Conservation (phyloP, 2,797 vertebrate genomes). For the Odontamblyopus lacepedii region DNA sequence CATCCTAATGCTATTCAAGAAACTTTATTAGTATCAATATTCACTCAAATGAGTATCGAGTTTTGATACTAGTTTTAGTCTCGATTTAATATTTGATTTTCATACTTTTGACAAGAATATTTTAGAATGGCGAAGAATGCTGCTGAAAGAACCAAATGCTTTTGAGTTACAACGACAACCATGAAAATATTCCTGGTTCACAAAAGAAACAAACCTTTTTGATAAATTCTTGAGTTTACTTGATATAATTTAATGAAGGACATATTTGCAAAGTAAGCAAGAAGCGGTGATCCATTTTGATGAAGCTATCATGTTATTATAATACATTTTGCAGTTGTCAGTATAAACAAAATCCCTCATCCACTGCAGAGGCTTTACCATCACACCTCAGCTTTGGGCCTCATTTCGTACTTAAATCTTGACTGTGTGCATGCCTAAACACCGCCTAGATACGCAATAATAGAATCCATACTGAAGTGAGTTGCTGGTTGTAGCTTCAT, state of each 20-base stretch:
- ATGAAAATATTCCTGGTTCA: too few relatives aligned
- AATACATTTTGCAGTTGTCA: not conserved
- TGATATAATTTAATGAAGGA: not conserved
- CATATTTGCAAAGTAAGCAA: not conserved
- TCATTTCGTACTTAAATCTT: not conserved
- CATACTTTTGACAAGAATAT: too few relatives aligned
- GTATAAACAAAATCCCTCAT: not conserved
- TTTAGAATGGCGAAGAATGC: too few relatives aligned
- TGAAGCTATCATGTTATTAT: not conserved
- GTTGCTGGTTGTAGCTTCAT: conserved; percentile 20
- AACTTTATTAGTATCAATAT: too few relatives aligned
- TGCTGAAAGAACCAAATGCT: too few relatives aligned
- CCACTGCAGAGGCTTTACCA: not conserved
- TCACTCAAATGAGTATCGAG: too few relatives aligned
- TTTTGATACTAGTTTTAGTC: too few relatives aligned
- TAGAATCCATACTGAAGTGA: not conserved
- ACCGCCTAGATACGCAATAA: not conserved
- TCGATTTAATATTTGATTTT: too few relatives aligned
- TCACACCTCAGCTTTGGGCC: not conserved
- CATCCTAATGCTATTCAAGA: too few relatives aligned
- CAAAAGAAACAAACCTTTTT: too few relatives aligned
- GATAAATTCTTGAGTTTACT: too few relatives aligned
- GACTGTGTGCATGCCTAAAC: not conserved
- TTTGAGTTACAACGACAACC: too few relatives aligned
- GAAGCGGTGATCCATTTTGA: not conserved